A percentile compares a stretch with the other conserved stretches of the same genome.
These are phyloP conservation scores for Carassius auratus DNA, from an alignment of 2,113 vertebrate species.

Conservation along the genomic window DNA sequence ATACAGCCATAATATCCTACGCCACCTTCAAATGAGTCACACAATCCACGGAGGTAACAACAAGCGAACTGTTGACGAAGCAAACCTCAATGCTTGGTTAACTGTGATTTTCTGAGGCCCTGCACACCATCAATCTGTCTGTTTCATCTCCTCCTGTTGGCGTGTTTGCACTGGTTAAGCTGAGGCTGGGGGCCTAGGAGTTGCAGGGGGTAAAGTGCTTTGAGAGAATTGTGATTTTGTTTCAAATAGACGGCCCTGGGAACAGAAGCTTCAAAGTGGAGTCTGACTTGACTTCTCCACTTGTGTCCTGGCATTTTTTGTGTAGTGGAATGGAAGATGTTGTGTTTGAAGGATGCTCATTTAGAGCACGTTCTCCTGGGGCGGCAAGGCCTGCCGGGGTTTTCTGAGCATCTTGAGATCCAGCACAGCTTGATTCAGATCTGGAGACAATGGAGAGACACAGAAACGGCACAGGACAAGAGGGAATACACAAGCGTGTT, in stretches of 20 bases:
- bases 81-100: slow-evolving; percentile 11
- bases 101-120: slow-evolving; percentile 9
- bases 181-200: background rate
- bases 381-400: background rate
- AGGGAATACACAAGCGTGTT: slow-evolving; percentile 21
- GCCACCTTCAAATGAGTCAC: background rate
- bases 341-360: slow-evolving; percentile 50
- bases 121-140: slow-evolving; percentile 17
- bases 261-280: slow-evolving; percentile 33
- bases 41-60: background rate
- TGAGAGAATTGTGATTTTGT: slow-evolving; percentile 40
- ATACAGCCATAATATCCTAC: background rate
- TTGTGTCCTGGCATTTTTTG: slow-evolving; percentile 24
- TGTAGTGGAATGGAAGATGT: slow-evolving; percentile 54
- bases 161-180: slow-evolving; percentile 16
- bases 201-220: slow-evolving; percentile 36
- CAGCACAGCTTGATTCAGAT: background rate
- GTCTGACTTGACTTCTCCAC: slow-evolving; percentile 22
- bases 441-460: background rate
- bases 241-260: background rate
- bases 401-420: slow-evolving; percentile 32
- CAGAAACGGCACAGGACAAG: background rate
- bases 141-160: slow-evolving; percentile 1
- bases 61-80: slow-evolving; percentile 1
- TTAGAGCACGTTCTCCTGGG: slow-evolving; percentile 50